Evolutionary conservation across 53 echinoderm and acorn worm genomes (phyloP), one percentile per base, ranked within the genome.

Genomic region (Luidia sarsii): DNA sequence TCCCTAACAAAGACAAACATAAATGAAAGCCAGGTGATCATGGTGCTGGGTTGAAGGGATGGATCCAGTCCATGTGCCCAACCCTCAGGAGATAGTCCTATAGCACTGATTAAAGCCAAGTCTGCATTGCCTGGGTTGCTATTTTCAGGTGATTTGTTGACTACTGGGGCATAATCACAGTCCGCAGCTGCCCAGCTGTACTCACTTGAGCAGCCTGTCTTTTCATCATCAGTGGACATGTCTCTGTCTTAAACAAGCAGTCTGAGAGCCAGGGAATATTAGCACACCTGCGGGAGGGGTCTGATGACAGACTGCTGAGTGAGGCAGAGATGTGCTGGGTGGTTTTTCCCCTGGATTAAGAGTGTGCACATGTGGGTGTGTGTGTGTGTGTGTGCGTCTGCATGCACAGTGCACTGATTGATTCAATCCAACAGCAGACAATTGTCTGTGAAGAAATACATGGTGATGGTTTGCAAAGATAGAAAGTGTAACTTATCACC

Each of bases 131-230:
- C 14, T 41, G 70, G 14, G 38, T 27, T 46, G 60, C 83, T 83
- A 83, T 83, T 83, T 83, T 83, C 83, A 70, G 83, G 70, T 83
- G 83, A 83, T 83, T 70, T 83, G 83, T 83, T 83, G 83, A 83
- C 83, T 83, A 83, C 70, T 83, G 48, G 70, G 83, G 70, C 57
- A 70, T 71, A 83, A 83, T 83, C 83, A 83, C 83, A 21, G 70
- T 59, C 70, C 25, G 52, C 83, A 83, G 70, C 83, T 83, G 83
- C n/a, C 43, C 83, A 83, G 83, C 83, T 83, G 83, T 70, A 48
- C 70, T 70, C 61, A 83, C 70, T 70, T 14, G 37, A 77, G 77
- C 48, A 60, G 60, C 77, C 61, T 60, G 77, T 77, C 77, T 77
- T 77, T 77, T 77, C 77, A 77, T 77, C 77, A 77, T 77, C 77